A percentile compares a stretch with the other conserved stretches of the same genome.
These are phyloP conservation scores for Sinocyclocheilus rhinocerous DNA, from an alignment of 2,113 vertebrate genomes.

Conservation along the genomic window DNA sequence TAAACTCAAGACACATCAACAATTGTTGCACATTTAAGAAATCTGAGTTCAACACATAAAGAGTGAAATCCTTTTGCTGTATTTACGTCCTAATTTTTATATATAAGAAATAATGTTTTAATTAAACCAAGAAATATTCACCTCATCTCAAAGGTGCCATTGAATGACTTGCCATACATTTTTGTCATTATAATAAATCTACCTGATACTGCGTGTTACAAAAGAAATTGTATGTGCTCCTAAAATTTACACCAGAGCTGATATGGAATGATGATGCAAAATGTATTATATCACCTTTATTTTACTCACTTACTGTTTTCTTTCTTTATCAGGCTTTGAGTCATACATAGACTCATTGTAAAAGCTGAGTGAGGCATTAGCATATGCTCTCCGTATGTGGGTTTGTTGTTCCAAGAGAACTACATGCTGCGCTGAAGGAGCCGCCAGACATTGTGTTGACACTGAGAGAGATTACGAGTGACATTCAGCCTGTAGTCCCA, in stretches of 20 bases:
- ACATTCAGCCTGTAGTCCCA: slow-evolving; percentile 29
- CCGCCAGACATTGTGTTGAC: slow-evolving; percentile 34
- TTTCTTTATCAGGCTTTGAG: background rate
- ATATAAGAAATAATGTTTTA: background rate
- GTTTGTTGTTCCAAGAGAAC: slow-evolving; percentile 24
- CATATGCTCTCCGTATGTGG: slow-evolving; percentile 29
- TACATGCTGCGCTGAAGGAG: slow-evolving; percentile 20
- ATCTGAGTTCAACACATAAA: background rate
- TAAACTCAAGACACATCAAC: slow-evolving; percentile 14
- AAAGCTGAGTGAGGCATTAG: slow-evolving; percentile 25
- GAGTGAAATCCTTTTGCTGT: background rate
- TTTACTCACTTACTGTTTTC: background rate
- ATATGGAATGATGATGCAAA: background rate
- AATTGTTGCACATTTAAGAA: background rate
- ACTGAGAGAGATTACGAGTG: slow-evolving; percentile 39
- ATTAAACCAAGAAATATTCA: background rate
- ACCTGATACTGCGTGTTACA: background rate
- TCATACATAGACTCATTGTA: background rate
- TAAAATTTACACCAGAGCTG: too few relatives aligned
- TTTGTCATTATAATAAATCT: background rate
- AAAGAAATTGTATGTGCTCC: too few relatives aligned
- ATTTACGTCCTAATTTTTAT: background rate
- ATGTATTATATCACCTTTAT: background rate
- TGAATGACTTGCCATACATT: background rate
- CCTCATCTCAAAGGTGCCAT: background rate